phyloP scores from a whole-genome alignment of 2,113 vertebrate species.

The Phaetusa simplex region DNA sequence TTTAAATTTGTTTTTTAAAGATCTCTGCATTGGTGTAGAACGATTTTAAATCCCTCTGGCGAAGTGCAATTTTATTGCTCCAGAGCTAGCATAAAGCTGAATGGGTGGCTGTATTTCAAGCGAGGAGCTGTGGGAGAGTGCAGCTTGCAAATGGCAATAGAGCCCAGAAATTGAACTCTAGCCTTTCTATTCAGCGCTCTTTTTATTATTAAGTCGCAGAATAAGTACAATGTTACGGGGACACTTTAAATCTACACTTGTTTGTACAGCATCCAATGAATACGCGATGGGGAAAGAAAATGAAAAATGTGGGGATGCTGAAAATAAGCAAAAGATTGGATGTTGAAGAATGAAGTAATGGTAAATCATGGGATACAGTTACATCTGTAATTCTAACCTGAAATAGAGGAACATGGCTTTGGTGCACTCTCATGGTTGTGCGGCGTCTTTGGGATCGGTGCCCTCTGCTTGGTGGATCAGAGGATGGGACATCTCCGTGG shows the following conservation, averaged over 20 bases:
- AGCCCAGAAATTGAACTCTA: conserved; percentile 57
- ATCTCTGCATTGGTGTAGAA: conserved; percentile 6
- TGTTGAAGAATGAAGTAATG: neutral
- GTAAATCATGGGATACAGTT: neutral
- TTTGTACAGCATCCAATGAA: conserved; percentile 44
- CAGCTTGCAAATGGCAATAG: conserved; percentile 53
- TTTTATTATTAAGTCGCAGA: conserved; percentile 66
- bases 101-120: conserved; percentile 69
- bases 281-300: conserved; percentile 38
- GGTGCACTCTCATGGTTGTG: neutral
- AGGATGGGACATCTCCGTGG: neutral
- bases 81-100: conserved; percentile 57
- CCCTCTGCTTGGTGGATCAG: neutral
- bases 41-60: conserved; percentile 42
- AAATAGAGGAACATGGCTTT: neutral
- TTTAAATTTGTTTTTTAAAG: conserved; percentile 37
- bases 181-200: conserved; percentile 48
- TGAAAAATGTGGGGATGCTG: conserved; percentile 20
- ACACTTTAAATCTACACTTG: conserved; percentile 56
- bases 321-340: conserved; percentile 1
- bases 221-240: conserved; percentile 46
- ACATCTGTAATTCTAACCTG: neutral
- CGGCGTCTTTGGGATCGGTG: neutral
- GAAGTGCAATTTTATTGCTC: conserved; percentile 61
- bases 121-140: neutral